These are phyloP conservation scores for Gallinago jamesoni DNA, from an alignment of 2,113 vertebrate species.

Conservation along the genomic window DNA sequence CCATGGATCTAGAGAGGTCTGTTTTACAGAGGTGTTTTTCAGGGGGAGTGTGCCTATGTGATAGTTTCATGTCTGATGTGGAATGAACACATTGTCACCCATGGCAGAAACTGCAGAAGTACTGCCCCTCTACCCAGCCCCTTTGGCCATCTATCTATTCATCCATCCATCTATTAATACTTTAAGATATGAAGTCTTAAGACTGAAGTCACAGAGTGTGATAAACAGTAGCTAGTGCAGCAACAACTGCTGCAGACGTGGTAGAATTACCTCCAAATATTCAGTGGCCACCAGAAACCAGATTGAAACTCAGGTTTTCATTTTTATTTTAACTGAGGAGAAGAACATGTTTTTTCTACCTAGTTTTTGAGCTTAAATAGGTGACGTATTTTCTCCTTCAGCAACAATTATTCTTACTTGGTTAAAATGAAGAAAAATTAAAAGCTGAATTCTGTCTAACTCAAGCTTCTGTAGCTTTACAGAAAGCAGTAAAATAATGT, in stretches of 20 bases:
- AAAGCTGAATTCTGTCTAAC: neutral
- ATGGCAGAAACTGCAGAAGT: neutral
- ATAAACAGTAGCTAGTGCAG: neutral
- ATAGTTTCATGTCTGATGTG: neutral
- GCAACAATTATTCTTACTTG: neutral
- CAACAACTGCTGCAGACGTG: neutral
- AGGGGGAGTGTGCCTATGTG: accelerated
- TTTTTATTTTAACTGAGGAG: neutral
- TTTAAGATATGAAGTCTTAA: neutral
- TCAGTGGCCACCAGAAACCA: neutral
- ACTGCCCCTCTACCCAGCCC: neutral
- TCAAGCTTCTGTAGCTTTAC: neutral
- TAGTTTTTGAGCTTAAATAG: neutral
- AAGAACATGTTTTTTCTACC: neutral
- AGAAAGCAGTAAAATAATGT: neutral
- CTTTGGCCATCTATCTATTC: neutral
- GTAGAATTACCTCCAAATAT: neutral
- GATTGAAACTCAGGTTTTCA: neutral
- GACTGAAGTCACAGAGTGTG: too few relatives aligned
- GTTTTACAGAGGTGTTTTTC: neutral
- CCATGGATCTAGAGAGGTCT: neutral
- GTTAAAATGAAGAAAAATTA: neutral
- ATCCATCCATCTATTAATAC: neutral
- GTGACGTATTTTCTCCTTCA: neutral
- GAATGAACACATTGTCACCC: neutral